Evolutionary conservation across 2,113 vertebrate species (phyloP), one percentile per base, ranked within the genome.

Genomic region (Myanophis thanlyinensis): DNA sequence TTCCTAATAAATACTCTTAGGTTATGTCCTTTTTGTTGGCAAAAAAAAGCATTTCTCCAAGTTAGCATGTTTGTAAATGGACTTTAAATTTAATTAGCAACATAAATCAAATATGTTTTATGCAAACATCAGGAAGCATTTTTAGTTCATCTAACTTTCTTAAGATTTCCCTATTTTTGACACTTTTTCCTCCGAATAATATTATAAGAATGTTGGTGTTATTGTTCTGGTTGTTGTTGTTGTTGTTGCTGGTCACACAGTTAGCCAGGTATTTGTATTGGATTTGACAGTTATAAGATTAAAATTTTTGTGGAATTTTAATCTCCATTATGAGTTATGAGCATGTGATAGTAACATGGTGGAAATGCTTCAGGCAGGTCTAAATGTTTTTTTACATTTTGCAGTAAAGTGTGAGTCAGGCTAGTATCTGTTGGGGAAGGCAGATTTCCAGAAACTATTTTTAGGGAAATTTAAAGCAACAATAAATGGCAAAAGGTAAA

Each of bases 1-100:
- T 94, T 91, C 18, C 52, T 94, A 87, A n/a, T 62, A 3, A 48
- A 89, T 59, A 49, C 13, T 56, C 51, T 62, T 91, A 84, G 85
- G 52, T 91, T 54, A 40, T 92, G 87, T 54, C 30, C 59, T 92
- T 59, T 91, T 53, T 89, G 27, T 53, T 92, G 40, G 49, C 87
- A 92, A 27, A 30, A 27, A 30, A 44, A 84, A 54, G 0, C 49
- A 44, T 89, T 92, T 62, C 23, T 53, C 25, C 25, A 92, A 80
- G 49, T 48, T 27, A 52, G 35, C 18, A 53, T 91, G 49, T 62
- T 67, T 91, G 23, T 44, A 92, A 84, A 73, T 1, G 2, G 35
- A 80, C 15, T 22, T 51, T 88, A 27, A 52, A 73, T 73, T 87
- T 15, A 54, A 25, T 91, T 59, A 56, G 27, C 10, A 52, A 80